phyloP scores from a whole-genome alignment of 2,113 vertebrate genomes.

The Alligator mississippiensis region DNA sequence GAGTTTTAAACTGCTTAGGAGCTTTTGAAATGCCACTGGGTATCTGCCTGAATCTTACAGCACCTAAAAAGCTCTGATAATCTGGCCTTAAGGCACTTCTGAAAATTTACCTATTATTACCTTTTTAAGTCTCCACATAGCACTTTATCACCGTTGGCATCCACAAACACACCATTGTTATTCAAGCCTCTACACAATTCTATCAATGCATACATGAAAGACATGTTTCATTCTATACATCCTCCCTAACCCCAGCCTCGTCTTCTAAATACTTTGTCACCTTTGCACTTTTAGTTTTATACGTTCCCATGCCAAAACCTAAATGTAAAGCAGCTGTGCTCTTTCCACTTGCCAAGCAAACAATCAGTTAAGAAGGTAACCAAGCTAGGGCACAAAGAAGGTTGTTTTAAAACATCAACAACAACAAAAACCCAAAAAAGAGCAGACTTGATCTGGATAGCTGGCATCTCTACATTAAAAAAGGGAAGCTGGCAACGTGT shows the following conservation, averaged over 20 bases:
- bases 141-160: no score
- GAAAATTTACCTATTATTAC: background rate
- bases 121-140: background rate
- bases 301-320: background rate
- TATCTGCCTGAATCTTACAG: no score
- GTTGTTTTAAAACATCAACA: background rate
- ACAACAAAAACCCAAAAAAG: no score
- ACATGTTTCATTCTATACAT: background rate
- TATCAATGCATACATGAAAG: background rate
- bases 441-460: background rate
- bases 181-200: background rate
- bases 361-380: background rate
- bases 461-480: background rate
- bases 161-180: no score
- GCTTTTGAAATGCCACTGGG: no score
- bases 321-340: background rate
- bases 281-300: background rate
- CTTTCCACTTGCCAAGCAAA: background rate
- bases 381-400: background rate
- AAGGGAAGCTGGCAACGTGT: background rate
- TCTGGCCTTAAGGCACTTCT: background rate
- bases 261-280: background rate
- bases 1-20: no score
- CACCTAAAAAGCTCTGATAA: no score
- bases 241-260: background rate